These are phyloP conservation scores for Rhabditoides inermis DNA, from an alignment of 2,888 invertebrate genomes.

Conservation along the genomic window DNA sequence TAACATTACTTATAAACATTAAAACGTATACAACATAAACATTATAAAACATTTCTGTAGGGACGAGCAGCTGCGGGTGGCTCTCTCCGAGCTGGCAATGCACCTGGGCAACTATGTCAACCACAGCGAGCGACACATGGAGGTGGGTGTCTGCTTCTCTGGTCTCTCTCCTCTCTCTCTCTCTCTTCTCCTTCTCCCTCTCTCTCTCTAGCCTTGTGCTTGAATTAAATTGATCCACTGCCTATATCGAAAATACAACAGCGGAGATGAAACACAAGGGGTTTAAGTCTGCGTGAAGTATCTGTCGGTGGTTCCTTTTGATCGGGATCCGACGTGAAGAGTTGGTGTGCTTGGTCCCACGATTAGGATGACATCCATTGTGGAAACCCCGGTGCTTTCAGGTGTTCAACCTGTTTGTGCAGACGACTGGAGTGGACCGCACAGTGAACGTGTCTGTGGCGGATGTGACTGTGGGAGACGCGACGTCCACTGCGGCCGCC, in stretches of 20 bases:
- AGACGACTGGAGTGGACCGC: conserved; percentile 10
- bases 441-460: conserved; percentile 4
- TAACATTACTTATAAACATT: no score
- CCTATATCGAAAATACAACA: no score
- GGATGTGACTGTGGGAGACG: conserved; percentile 4
- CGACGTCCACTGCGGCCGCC: no score
- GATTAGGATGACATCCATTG: no score
- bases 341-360: no score
- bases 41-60: neutral
- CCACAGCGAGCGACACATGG: conserved; percentile 16
- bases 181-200: neutral
- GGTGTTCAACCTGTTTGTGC: conserved; percentile 11
- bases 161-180: neutral
- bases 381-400: no score
- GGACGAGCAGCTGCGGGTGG: conserved; percentile 1
- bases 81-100: conserved; percentile 22
- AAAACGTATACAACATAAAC: no score
- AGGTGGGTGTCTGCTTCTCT: conserved; percentile 3
- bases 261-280: no score
- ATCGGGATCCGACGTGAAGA: no score
- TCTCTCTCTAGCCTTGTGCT: no score
- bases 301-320: no score
- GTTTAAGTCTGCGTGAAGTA: no score
- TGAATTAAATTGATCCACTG: neutral
- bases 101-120: conserved; percentile 27